Percentiles rank a stretch among this genome's conserved stretches.
Conservation (phyloP, 2,797 vertebrate genomes). For the Microchirus variegatus region DNA sequence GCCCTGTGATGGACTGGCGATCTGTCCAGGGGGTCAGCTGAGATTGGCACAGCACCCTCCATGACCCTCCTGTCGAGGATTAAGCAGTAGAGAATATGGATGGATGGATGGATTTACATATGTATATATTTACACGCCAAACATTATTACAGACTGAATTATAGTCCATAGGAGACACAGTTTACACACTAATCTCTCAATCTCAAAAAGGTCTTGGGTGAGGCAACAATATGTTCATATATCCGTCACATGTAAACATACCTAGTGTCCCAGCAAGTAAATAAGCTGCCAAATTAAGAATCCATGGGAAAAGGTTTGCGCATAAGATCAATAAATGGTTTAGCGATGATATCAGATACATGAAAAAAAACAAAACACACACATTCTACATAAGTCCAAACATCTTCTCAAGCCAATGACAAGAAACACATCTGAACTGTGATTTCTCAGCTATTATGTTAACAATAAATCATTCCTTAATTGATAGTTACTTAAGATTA, state of each 20-base stretch:
- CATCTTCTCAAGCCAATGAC: slow-evolving; percentile 35
- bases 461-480: slow-evolving; percentile 55
- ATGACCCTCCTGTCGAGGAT: too few species aligned
- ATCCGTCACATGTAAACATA: slow-evolving; percentile 11
- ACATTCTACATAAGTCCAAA: slow-evolving; percentile 15
- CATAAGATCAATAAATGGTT: slow-evolving; percentile 13
- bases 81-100: too few species aligned
- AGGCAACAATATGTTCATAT: not conserved
- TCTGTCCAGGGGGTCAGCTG: too few species aligned
- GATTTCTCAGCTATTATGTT: slow-evolving; percentile 38
- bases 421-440: slow-evolving; percentile 31
- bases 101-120: too few species aligned
- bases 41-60: too few species aligned
- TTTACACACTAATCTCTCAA: too few species aligned
- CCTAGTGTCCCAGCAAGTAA: not conserved
- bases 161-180: too few species aligned
- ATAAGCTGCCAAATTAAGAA: slow-evolving; percentile 10
- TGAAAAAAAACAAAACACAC: slow-evolving; percentile 24
- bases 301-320: not conserved
- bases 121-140: too few species aligned
- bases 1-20: too few species aligned
- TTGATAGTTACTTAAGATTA: too few species aligned
- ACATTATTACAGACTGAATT: not conserved
- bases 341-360: slow-evolving; percentile 22
- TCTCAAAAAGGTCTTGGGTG: not conserved